These are phyloP conservation scores for Salmo trutta DNA, from an alignment of 2,797 vertebrate species.

Conservation along the genomic window DNA sequence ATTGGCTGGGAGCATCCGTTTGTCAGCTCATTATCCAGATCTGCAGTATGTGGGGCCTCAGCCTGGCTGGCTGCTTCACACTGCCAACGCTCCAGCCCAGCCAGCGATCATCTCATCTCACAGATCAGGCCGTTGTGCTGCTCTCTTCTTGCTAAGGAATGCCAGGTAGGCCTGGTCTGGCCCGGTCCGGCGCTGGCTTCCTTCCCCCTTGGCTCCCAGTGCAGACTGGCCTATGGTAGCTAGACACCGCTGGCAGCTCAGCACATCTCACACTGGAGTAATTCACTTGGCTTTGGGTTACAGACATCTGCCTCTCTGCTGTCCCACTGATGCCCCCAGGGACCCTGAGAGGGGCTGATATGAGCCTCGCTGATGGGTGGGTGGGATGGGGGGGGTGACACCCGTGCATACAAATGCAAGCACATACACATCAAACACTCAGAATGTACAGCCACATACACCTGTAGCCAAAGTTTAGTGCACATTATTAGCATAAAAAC, in stretches of 20 bases:
- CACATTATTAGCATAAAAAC: too few species aligned
- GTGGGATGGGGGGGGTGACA: slow-evolving; percentile 27
- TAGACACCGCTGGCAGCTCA: slow-evolving; percentile 47
- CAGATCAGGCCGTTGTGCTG: slow-evolving; percentile 64
- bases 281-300: slow-evolving; percentile 78
- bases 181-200: slow-evolving; percentile 36
- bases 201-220: slow-evolving; percentile 39
- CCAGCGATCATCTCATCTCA: slow-evolving; percentile 56
- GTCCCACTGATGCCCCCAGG: slow-evolving; percentile 62
- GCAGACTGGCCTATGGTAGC: slow-evolving; percentile 23
- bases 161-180: slow-evolving; percentile 64
- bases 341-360: slow-evolving; percentile 65
- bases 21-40: slow-evolving; percentile 42
- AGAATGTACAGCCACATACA: slow-evolving; percentile 51
- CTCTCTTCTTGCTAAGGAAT: slow-evolving; percentile 68
- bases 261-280: slow-evolving; percentile 66
- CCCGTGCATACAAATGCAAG: slow-evolving; percentile 42
- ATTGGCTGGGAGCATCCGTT: slow-evolving; percentile 56
- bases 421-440: slow-evolving; percentile 39
- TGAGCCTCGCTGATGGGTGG: slow-evolving; percentile 14
- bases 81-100: slow-evolving; percentile 20
- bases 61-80: slow-evolving; percentile 25
- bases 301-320: slow-evolving; percentile 75
- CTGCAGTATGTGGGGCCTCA: slow-evolving; percentile 55
- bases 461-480: background rate